A percentile compares a stretch with the other conserved stretches of the same genome.
phyloP scores from a whole-genome alignment of 1,140 invertebrate genomes.

The Drosophila bocki region DNA sequence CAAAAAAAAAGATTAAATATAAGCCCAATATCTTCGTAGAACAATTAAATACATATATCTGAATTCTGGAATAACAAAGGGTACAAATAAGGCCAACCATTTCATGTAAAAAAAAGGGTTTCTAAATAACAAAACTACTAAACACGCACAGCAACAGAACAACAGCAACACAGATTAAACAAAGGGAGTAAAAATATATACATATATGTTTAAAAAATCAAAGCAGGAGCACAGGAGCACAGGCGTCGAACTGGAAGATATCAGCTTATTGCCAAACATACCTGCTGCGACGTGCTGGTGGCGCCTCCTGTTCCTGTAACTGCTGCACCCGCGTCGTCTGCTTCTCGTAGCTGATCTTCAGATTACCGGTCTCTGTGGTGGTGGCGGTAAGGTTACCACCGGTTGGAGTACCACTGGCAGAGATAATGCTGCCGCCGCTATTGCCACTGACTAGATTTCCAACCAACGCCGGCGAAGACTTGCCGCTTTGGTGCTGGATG shows the following conservation, averaged over 20 bases:
- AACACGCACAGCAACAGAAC: conserved; percentile 30
- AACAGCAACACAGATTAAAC: neutral
- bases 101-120: neutral
- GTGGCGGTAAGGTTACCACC: conserved; percentile 65
- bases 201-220: conserved; percentile 16
- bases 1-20: neutral
- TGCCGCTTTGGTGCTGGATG: conserved; percentile 76
- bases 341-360: conserved; percentile 86
- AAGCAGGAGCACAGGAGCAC: conserved; percentile 21
- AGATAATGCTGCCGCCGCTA: conserved; percentile 49
- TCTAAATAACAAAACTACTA: conserved; percentile 9
- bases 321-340: conserved; percentile 82
- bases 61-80: too few species aligned
- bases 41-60: too few species aligned
- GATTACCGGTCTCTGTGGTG: conserved; percentile 84
- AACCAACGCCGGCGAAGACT: conserved; percentile 70
- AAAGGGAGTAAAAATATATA: conserved; percentile 4
- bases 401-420: conserved; percentile 19
- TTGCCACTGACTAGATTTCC: conserved; percentile 64
- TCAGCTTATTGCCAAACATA: conserved; percentile 35
- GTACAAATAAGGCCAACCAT: neutral
- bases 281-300: conserved; percentile 85
- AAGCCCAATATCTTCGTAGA: too few species aligned
- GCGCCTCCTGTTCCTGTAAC: conserved; percentile 83
- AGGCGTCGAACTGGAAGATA: conserved; percentile 7